These are phyloP conservation scores for Cyphomyrmex costatus DNA, from an alignment of 1,140 invertebrate genomes.

Conservation along the genomic window DNA sequence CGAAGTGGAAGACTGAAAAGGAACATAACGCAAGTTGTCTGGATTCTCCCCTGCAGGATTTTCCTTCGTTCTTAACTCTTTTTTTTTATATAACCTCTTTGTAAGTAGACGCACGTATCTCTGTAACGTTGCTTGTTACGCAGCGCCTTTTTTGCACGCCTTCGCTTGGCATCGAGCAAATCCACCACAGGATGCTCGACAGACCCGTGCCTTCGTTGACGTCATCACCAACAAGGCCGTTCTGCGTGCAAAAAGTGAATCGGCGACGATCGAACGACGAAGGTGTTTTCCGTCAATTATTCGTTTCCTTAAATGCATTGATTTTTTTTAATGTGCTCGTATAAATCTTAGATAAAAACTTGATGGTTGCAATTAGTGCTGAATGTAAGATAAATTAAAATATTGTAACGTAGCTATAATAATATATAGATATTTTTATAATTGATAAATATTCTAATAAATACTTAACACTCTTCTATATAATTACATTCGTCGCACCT, in stretches of 20 bases:
- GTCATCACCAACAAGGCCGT: slow-evolving; percentile 60
- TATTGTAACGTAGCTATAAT: no score
- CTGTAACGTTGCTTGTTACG: slow-evolving; percentile 78
- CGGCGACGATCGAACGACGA: slow-evolving; percentile 33
- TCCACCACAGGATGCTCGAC: slow-evolving; percentile 60
- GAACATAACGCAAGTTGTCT: slow-evolving; percentile 32
- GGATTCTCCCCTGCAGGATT: slow-evolving; percentile 68
- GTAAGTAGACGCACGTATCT: slow-evolving; percentile 76
- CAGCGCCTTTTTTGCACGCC: slow-evolving; percentile 73
- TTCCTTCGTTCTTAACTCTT: slow-evolving; percentile 69
- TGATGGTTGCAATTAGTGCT: background rate
- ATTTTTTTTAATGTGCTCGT: background rate
- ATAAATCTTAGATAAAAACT: slow-evolving; percentile 9
- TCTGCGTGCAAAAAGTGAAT: slow-evolving; percentile 65
- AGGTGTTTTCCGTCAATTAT: slow-evolving; percentile 24
- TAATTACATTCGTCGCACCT: background rate
- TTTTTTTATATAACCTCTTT: slow-evolving; percentile 74
- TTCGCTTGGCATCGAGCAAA: slow-evolving; percentile 62
- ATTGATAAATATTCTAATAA: slow-evolving; percentile 2
- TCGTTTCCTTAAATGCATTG: background rate
- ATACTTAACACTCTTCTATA: background rate
- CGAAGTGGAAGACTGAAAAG: slow-evolving; percentile 16
- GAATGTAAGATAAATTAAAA: background rate
- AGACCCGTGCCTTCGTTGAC: slow-evolving; percentile 60
- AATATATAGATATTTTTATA: background rate